These are phyloP conservation scores for Cephus rjabovi DNA, from an alignment of 2,888 invertebrate genomes.

Conservation along the genomic window DNA sequence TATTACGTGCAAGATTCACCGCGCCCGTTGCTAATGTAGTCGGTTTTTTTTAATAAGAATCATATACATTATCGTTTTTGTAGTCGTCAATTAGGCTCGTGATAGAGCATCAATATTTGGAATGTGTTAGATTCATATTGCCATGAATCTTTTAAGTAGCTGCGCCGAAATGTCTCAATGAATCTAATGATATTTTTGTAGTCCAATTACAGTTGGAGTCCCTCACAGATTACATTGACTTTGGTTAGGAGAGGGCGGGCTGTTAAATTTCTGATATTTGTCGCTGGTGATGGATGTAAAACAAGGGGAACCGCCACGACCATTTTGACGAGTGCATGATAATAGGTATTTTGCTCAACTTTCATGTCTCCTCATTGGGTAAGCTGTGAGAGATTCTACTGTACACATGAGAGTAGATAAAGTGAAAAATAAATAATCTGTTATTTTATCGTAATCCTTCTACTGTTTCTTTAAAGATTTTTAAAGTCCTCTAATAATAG, in stretches of 20 bases:
- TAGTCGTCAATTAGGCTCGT: background rate
- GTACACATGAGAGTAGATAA: background rate
- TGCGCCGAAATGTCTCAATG: background rate
- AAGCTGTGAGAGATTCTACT: background rate
- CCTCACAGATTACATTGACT: background rate
- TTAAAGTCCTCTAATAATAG: background rate
- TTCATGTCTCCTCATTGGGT: background rate
- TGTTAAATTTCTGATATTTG: background rate
- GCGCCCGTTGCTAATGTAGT: background rate
- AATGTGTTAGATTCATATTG: background rate
- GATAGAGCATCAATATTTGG: background rate
- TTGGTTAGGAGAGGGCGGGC: background rate
- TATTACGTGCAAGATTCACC: background rate
- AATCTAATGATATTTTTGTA: background rate
- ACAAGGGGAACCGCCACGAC: background rate
- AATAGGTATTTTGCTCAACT: background rate
- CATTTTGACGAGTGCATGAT: background rate
- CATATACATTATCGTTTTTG: background rate
- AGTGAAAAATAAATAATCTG: background rate
- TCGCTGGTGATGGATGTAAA: background rate
- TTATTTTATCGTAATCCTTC: slow-evolving; percentile 7
- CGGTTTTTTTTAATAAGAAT: background rate
- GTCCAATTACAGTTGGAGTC: background rate
- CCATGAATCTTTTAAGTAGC: background rate
- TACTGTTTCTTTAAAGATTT: slow-evolving; percentile 2